Evolutionary conservation across 2,888 invertebrate species (phyloP).

Genomic region (Pediacus dermestoides): DNA sequence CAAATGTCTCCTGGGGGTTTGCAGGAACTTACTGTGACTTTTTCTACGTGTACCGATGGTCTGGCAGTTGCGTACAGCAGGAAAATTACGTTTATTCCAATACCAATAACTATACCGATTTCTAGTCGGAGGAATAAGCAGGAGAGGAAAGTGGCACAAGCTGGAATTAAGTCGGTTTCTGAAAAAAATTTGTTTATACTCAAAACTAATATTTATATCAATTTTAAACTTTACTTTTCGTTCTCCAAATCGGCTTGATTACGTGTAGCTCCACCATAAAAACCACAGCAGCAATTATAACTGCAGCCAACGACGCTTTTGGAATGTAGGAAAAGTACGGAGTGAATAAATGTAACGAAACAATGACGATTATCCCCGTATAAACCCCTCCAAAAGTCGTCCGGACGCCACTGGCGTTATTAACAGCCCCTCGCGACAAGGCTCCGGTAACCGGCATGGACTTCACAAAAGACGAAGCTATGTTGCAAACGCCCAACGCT

Average conservation of each 20-base stretch:
- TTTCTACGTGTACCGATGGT: slow-evolving; percentile 59
- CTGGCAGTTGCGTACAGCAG: slow-evolving; percentile 61
- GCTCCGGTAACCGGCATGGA: slow-evolving; percentile 67
- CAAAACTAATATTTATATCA: neutral
- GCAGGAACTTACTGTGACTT: slow-evolving; percentile 56
- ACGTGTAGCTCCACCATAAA: slow-evolving; percentile 66
- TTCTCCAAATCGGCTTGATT: slow-evolving; percentile 62
- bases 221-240: slow-evolving; percentile 55
- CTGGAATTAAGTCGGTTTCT: slow-evolving; percentile 67
- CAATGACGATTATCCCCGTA: slow-evolving; percentile 56
- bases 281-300: slow-evolving; percentile 69
- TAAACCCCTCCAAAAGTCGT: slow-evolving; percentile 66
- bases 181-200: slow-evolving; percentile 39
- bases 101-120: slow-evolving; percentile 64
- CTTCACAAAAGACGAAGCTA: slow-evolving; percentile 63
- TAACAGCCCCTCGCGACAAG: slow-evolving; percentile 64
- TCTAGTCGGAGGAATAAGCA: slow-evolving; percentile 64
- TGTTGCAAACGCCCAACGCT: slow-evolving; percentile 62
- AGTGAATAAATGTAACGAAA: slow-evolving; percentile 59
- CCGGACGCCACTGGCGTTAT: slow-evolving; percentile 66
- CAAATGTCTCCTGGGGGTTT: too few relatives aligned
- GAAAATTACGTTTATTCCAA: slow-evolving; percentile 59
- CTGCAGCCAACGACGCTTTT: slow-evolving; percentile 64
- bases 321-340: slow-evolving; percentile 64
- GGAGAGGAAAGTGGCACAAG: slow-evolving; percentile 60